Percentiles rank a stretch among this genome's conserved stretches.
Evolutionary conservation across 2,113 vertebrate genomes (phyloP).

Genomic region (Phainopepla nitens): DNA sequence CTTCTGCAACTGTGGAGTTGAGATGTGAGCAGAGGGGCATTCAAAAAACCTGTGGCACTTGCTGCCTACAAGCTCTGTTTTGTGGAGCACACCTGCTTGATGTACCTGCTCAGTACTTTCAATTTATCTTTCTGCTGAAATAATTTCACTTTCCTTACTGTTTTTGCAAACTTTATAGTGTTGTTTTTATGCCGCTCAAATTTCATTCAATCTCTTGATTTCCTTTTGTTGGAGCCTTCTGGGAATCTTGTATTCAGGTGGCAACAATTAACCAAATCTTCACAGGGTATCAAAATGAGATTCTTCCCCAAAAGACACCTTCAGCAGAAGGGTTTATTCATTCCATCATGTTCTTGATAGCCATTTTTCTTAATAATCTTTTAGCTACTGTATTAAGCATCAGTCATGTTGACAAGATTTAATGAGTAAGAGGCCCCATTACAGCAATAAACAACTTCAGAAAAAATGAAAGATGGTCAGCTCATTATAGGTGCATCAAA

Average conservation of each 20-base stretch:
- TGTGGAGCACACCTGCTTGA: background rate
- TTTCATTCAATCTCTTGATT: background rate
- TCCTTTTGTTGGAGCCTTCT: background rate
- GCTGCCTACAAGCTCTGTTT: background rate
- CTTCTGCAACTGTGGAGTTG: background rate
- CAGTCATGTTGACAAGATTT: background rate
- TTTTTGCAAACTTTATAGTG: background rate
- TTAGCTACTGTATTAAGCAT: background rate
- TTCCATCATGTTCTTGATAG: background rate
- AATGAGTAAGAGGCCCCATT: background rate
- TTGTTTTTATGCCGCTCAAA: background rate
- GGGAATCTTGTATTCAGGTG: background rate
- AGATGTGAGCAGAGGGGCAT: background rate
- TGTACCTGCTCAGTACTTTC: background rate
- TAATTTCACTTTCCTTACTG: background rate
- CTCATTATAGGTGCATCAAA: background rate
- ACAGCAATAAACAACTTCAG: background rate
- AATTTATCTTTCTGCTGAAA: background rate
- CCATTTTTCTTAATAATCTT: constrained; percentile 3
- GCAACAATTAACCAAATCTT: background rate
- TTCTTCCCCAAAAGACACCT: background rate
- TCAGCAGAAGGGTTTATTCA: background rate
- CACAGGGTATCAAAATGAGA: background rate
- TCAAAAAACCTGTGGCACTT: background rate
- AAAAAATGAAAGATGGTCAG: background rate